phyloP scores from a whole-genome alignment of 2,888 invertebrate species.

The Eupithecia subfuscata region DNA sequence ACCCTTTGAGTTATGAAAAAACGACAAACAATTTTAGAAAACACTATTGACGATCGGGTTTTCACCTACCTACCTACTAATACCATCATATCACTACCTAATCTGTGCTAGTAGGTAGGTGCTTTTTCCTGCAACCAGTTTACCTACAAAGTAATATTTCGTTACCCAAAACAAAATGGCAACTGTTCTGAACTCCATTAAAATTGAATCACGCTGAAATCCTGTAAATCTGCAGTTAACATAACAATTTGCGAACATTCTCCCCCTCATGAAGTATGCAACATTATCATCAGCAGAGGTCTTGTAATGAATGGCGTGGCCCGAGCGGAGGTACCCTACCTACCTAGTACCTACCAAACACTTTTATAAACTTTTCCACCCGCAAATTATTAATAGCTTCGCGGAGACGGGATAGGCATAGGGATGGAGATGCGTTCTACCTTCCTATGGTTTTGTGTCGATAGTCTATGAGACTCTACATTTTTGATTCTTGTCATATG shows the following conservation, averaged over 20 bases:
- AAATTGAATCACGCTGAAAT: constrained; percentile 35
- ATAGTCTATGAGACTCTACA: not conserved
- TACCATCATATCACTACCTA: too few relatives aligned
- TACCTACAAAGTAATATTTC: not conserved
- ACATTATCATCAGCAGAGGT: constrained; percentile 73
- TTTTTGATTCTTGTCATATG: not conserved
- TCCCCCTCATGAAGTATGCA: constrained; percentile 66
- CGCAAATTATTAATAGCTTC: constrained; percentile 82
- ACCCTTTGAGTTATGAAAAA: too few relatives aligned
- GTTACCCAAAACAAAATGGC: constrained; percentile 17
- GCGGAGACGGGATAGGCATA: constrained; percentile 52
- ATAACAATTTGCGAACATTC: constrained; percentile 51
- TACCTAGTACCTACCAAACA: too few relatives aligned
- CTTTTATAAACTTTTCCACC: constrained; percentile 79
- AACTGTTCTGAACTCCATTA: constrained; percentile 29
- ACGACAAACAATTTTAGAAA: too few relatives aligned
- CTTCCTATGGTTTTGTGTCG: not conserved
- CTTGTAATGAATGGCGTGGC: constrained; percentile 70
- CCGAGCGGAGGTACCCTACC: constrained; percentile 42
- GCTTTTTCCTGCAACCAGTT: not conserved
- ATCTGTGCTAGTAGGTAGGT: not conserved
- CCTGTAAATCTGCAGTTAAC: constrained; percentile 40
- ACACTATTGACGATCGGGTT: too few relatives aligned
- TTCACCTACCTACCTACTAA: too few relatives aligned
- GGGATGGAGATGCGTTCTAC: constrained; percentile 44